Conservation (phyloP, 1,140 invertebrate genomes). For the Eriocheir sinensis region DNA sequence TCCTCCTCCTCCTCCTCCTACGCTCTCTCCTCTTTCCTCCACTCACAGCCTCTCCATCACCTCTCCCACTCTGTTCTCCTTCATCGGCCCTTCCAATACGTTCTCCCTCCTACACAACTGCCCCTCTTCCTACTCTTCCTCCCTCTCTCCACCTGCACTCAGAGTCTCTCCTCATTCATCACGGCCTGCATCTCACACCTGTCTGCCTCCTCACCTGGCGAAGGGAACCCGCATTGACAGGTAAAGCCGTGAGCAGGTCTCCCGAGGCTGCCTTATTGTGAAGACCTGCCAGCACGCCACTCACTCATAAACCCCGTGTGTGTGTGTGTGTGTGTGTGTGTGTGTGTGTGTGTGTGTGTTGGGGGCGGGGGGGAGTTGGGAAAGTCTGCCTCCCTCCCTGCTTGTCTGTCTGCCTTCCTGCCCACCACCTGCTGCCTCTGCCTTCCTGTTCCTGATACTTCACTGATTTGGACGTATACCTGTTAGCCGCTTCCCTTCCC, state of each 20-base stretch:
- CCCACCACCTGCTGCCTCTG: no score
- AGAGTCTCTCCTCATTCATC: slow-evolving; percentile 18
- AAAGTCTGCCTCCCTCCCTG: no score
- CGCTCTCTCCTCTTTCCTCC: not conserved
- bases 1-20: not conserved
- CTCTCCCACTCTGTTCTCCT: not conserved
- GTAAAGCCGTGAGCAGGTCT: not conserved
- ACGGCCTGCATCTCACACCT: not conserved
- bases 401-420: no score
- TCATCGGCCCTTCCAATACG: not conserved
- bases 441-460: no score
- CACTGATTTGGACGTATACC: no score
- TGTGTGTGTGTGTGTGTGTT: not conserved
- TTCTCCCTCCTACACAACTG: not conserved
- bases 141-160: not conserved
- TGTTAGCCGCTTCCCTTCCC: no score
- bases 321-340: slow-evolving; percentile 2
- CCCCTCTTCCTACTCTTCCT: no score
- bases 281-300: not conserved
- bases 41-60: not conserved
- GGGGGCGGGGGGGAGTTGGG: no score
- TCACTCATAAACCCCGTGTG: not conserved
- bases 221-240: not conserved
- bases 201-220: not conserved
- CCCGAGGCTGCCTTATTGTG: not conserved